A percentile compares a stretch with the other conserved stretches of the same genome.
Conservation (phyloP, 30 jellyfish, hydroid and myxozoan species). For the Morbakka virulenta region DNA sequence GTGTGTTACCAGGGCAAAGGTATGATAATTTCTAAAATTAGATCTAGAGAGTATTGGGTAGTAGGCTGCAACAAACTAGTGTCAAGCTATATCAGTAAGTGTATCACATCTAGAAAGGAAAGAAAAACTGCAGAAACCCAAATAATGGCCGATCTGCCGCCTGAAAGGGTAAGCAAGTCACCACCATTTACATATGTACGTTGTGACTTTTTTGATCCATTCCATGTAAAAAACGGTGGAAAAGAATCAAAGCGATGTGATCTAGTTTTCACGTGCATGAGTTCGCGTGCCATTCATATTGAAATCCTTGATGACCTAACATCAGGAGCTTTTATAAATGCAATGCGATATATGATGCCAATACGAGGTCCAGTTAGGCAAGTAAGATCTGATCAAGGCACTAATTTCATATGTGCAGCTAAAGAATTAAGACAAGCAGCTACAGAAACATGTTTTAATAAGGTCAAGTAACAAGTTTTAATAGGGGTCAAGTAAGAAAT, state of each 20-base stretch:
- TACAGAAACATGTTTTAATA: too few relatives aligned
- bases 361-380: constrained; percentile 36
- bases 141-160: constrained; percentile 63
- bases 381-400: constrained; percentile 41
- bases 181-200: constrained; percentile 55
- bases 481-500: too few relatives aligned
- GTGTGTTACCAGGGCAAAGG: constrained; percentile 24
- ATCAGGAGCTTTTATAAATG: constrained; percentile 29
- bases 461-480: too few relatives aligned
- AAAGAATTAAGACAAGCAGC: constrained; percentile 15
- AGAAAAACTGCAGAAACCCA: constrained; percentile 26
- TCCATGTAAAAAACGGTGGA: constrained; percentile 12
- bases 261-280: constrained; percentile 31
- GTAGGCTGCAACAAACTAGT: constrained; percentile 26
- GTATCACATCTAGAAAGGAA: constrained; percentile 25
- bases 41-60: constrained; percentile 45
- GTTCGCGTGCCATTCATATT: constrained; percentile 31
- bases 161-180: constrained; percentile 26
- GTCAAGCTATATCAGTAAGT: constrained; percentile 7
- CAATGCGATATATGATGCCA: constrained; percentile 27
- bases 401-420: constrained; percentile 36
- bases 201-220: constrained; percentile 38
- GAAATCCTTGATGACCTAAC: constrained; percentile 37
- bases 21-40: constrained; percentile 9
- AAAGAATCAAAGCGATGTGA: constrained; percentile 22